phyloP scores from a whole-genome alignment of 2,113 vertebrate genomes.

The Brevimyrus niger region DNA sequence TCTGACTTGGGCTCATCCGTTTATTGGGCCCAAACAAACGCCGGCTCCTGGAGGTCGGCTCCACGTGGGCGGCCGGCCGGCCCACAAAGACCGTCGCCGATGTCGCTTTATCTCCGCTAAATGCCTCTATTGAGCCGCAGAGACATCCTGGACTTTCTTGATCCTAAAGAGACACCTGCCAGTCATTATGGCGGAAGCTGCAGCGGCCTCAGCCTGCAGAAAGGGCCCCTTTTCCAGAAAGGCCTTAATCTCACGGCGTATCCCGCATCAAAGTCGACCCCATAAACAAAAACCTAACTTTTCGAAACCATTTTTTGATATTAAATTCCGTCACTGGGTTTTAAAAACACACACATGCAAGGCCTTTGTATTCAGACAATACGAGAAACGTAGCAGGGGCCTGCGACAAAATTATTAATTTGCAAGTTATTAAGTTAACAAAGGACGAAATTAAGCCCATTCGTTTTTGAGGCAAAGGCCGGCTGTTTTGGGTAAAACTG shows the following conservation, averaged over 20 bases:
- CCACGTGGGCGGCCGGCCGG: background rate
- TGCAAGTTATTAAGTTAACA: background rate
- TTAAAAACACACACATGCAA: background rate
- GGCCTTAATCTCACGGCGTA: no score
- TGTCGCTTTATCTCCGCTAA: background rate
- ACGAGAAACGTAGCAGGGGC: background rate
- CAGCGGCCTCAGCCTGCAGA: background rate
- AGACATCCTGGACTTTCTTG: background rate
- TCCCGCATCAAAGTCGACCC: background rate
- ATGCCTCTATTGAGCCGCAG: background rate
- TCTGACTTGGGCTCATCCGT: slow-evolving; percentile 33
- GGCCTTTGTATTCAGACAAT: background rate
- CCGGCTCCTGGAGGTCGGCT: background rate
- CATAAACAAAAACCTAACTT: background rate
- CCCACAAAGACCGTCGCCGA: background rate
- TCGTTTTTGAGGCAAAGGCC: background rate
- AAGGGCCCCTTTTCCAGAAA: background rate
- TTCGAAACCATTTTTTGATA: background rate
- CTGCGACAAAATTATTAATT: background rate
- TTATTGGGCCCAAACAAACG: background rate
- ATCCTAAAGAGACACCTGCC: background rate
- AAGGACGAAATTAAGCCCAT: background rate
- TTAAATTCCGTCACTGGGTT: background rate
- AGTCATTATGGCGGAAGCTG: background rate
- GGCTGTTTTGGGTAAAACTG: background rate